Evolutionary conservation across 2,797 vertebrate species (phyloP).

Genomic region (Phrynocephalus guinanensis): DNA sequence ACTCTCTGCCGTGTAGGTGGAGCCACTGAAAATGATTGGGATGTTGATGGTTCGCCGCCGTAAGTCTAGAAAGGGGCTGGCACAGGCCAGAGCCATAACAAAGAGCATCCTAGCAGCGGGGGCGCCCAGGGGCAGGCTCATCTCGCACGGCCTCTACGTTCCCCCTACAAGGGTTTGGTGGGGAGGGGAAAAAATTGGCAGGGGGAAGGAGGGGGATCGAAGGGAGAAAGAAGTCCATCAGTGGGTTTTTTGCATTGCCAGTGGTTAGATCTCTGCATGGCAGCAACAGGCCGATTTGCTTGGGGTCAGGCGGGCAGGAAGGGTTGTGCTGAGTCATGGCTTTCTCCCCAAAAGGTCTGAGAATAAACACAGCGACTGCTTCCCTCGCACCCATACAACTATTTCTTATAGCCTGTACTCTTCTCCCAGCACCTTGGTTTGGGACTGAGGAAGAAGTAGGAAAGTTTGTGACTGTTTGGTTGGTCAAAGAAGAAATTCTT

Average conservation of each 20-base stretch:
- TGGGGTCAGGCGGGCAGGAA: neutral
- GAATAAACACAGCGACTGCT: neutral
- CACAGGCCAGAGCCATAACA: slow-evolving; percentile 79
- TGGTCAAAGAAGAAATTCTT: neutral
- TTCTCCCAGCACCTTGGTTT: neutral
- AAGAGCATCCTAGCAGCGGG: slow-evolving; percentile 88
- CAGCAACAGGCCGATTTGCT: neutral
- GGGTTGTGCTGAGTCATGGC: neutral
- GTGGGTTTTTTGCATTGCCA: slow-evolving; percentile 24
- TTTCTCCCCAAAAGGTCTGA: neutral
- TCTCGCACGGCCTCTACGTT: slow-evolving; percentile 79
- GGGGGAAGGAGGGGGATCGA: slow-evolving; percentile 14
- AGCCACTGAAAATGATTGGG: slow-evolving; percentile 85
- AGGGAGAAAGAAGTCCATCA: neutral
- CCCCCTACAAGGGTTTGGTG: slow-evolving; percentile 34
- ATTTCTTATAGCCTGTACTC: neutral
- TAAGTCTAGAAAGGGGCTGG: slow-evolving; percentile 88
- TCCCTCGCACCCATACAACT: neutral
- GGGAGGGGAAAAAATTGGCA: slow-evolving; percentile 30
- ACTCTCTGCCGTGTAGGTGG: slow-evolving; percentile 78
- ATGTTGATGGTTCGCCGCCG: slow-evolving; percentile 83
- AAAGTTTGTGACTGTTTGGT: neutral
- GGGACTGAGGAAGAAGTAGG: neutral
- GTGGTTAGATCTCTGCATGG: neutral
- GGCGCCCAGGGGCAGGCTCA: slow-evolving; percentile 68